Evolutionary conservation across 2,888 invertebrate genomes (phyloP).

Genomic region (Agonopterix alstromeriana): DNA sequence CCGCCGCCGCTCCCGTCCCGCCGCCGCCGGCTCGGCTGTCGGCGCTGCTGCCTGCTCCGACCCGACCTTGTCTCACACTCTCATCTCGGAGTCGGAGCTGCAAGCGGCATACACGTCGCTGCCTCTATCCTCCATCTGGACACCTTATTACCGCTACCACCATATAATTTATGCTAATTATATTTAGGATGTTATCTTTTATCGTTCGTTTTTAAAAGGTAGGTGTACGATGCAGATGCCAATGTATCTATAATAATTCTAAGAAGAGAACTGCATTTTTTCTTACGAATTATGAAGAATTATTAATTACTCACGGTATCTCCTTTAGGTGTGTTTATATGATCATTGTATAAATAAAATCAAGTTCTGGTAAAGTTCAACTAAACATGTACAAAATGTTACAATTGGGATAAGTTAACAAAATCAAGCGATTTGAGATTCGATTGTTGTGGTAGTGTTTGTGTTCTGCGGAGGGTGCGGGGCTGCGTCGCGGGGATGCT

Average conservation of each 20-base stretch:
- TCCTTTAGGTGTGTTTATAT: no score
- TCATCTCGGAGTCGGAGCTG: background rate
- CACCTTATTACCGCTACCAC: background rate
- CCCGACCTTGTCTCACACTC: slow-evolving; percentile 16
- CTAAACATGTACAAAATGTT: no score
- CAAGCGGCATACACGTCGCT: background rate
- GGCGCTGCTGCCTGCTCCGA: slow-evolving; percentile 4
- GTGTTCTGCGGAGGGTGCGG: slow-evolving; percentile 45
- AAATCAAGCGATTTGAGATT: slow-evolving; percentile 31
- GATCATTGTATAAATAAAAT: no score
- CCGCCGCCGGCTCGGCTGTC: slow-evolving; percentile 6
- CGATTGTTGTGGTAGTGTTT: slow-evolving; percentile 48
- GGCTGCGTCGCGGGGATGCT: slow-evolving; percentile 50
- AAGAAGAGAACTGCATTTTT: no score
- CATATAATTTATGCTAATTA: background rate
- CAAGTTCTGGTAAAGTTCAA: no score
- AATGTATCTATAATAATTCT: no score
- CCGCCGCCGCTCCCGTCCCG: slow-evolving; percentile 9
- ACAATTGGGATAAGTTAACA: background rate
- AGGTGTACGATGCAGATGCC: no score
- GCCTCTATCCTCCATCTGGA: background rate
- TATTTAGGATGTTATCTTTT: no score
- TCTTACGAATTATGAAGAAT: no score
- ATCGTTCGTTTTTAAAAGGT: no score
- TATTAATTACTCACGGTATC: no score